Evolutionary conservation across 2,888 invertebrate species (phyloP).

Genomic region (Phaonia tiefii): DNA sequence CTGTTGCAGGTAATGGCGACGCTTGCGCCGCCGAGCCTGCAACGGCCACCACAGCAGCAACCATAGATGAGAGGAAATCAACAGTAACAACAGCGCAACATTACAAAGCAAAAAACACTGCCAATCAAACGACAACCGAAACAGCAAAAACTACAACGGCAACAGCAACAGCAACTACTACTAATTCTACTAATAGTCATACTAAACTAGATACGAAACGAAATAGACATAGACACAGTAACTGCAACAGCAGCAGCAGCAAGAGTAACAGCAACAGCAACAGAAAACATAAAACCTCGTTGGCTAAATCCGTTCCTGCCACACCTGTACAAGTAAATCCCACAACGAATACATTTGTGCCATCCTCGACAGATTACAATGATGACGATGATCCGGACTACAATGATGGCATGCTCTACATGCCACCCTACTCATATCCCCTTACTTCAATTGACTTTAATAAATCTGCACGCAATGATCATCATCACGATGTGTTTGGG

Average conservation of each 20-base stretch:
- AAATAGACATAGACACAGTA: slow-evolving; percentile 40
- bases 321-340: slow-evolving; percentile 72
- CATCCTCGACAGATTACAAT: slow-evolving; percentile 65
- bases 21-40: slow-evolving; percentile 36
- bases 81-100: slow-evolving; percentile 49
- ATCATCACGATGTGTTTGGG: slow-evolving; percentile 66
- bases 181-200: slow-evolving; percentile 35
- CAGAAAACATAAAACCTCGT: slow-evolving; percentile 63
- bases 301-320: slow-evolving; percentile 70
- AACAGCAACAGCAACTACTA: slow-evolving; percentile 43
- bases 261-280: slow-evolving; percentile 41
- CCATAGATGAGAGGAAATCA: slow-evolving; percentile 41
- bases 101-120: slow-evolving; percentile 61
- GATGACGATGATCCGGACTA: slow-evolving; percentile 34
- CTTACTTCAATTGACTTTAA: slow-evolving; percentile 65
- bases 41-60: slow-evolving; percentile 57
- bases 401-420: slow-evolving; percentile 57
- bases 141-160: slow-evolving; percentile 37
- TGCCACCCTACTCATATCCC: slow-evolving; percentile 67
- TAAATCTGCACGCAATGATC: slow-evolving; percentile 58
- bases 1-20: slow-evolving; percentile 41
- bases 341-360: slow-evolving; percentile 66
- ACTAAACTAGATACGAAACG: slow-evolving; percentile 37
- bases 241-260: slow-evolving; percentile 54
- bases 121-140: slow-evolving; percentile 50